A percentile compares a stretch with the other conserved stretches of the same genome.
Conservation (phyloP, 2,113 vertebrate genomes). For the Rattus norvegicus region GRCr8 NC_086021.1:103681001-103681500, state of each 20-base stretch:
- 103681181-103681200: not conserved
- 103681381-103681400: not conserved
- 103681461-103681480: rapidly evolving
- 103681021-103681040: not conserved
- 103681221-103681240: not conserved
- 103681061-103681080: not conserved
- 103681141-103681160: not conserved
- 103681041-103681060: not conserved
- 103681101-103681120: not conserved
- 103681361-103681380: not conserved
- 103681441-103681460: not conserved
- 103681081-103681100: not conserved
- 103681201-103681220: not conserved
- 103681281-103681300: not conserved
- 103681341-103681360: not conserved
- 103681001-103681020: not conserved
- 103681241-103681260: not conserved
- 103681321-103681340: not conserved
- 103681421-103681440: not conserved
- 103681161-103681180: not conserved
- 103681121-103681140: not conserved
- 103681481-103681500: not conserved
- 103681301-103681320: not conserved
- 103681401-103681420: not conserved
- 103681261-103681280: not conserved